Base-by-base conservation (phyloP, 1,140 invertebrate genomes). In the Phocides pigmalion region DNA sequence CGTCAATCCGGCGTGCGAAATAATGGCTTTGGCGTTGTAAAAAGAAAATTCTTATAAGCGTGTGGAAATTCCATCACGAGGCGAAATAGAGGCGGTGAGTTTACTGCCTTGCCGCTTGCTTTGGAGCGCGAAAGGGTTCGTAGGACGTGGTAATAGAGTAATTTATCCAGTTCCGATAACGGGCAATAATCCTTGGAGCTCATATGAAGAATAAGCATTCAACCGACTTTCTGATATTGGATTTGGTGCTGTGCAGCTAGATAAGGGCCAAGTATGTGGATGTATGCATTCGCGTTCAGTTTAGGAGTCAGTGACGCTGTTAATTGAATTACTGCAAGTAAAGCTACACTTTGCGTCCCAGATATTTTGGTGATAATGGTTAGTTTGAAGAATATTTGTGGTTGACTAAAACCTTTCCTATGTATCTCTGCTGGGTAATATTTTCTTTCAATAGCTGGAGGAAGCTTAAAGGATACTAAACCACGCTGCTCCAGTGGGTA, bases 151-250 rank as follows among this genome's bases (percentile, higher is more conserved):
- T 87, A 87, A 87, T 87, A 86, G 85, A 86, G 79, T 87, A 86
- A 87, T 87, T 86, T 87, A 89, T 86, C 82, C 79, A 84, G 70
- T 86, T 79, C 69, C 81, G 86, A 87, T 89, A 87, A 86, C 79
- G 58, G 79, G 79, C 64, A 82, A 76, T 78, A 78, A 78, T 78
- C 77, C 68, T 59, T 15, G 53, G 50, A 66, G 51, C 64, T 56
- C 50, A 54, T 72, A 70, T 72, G 67, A 70, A 68, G 67, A 70
- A 72, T 74, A 74, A 74, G 56, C 56, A 42, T 20, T 59, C 8
- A 59, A 46, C 25, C 56, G 42, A 37, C 11, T 47, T 16, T 17
- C 28, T 37, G 42, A 61, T 46, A 61, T 61, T 47, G 56, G 42
- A 37, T 56, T 42, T 42, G 53, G 53, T 44, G 42, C 42, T 61